Evolutionary conservation across 1,140 invertebrate species (phyloP), one percentile per base, ranked within the genome.

Genomic region (Aethina tumida): DNA sequence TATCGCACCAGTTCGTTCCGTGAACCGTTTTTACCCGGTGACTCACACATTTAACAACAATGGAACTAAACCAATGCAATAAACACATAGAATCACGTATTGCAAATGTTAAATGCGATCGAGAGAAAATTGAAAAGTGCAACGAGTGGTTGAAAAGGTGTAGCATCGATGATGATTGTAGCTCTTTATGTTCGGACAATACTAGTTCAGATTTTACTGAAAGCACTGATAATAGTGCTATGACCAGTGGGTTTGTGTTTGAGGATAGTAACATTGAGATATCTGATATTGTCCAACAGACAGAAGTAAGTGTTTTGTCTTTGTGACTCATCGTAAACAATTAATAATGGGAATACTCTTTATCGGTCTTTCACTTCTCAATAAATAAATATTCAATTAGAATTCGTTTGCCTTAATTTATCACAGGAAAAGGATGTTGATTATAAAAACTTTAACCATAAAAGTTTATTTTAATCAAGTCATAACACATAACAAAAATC

Each of bases 121-220:
- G 21, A 15, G 35, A 13, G 43, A 37, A 26, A 20, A 8, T 27
- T 4, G 32, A 20, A 21, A 47, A 47, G 35, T 47, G 45, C 21
- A 21, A 42, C 22, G 9, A 43, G 2, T 47, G 45, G 45, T 30
- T 47, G 12, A 33, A 43, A 9, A 43, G 31, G 10, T 43, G 40
- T 35, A 12, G 35, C 4, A 8, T 43, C 14, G 31, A 13, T 14
- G 35, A 39, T 20, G 16, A 19, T 16, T 41, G 19, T 27, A 41
- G 39, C 24, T 30, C 31, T 4, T 5, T 36, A 13, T 38, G 20
- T 17, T 30, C 22, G 3, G 31, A 34, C 8, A 18, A 25, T 28
- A 12, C 35, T 31, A 10, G 12, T 22, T 19, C 33, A 5, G 19
- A 13, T 17, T 39, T 18, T 2, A 35, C 43, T 9, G 27, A 19